These are phyloP conservation scores for Anguilla rostrata DNA, from an alignment of 2,113 vertebrate species.

Conservation along the genomic window DNA sequence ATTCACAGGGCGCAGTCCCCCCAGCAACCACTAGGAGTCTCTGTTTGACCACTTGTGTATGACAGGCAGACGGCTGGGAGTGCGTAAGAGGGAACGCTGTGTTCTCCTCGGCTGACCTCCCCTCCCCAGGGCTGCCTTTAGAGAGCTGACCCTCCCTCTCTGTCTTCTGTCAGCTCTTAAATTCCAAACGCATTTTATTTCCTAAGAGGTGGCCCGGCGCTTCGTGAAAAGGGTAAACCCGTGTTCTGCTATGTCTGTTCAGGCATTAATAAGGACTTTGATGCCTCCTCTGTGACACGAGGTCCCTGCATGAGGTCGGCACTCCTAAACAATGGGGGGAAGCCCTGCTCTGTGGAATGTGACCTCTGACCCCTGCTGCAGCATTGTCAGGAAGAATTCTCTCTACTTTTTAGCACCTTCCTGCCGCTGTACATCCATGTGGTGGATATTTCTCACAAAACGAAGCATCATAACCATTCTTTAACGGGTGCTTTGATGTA, in stretches of 20 bases:
- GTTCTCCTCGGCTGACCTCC: not conserved
- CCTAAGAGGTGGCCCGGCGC: not conserved
- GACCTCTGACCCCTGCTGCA: constrained; percentile 54
- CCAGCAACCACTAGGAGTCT: constrained; percentile 13
- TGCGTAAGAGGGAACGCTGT: not conserved
- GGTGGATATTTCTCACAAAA: too few species aligned
- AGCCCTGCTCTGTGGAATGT: constrained; percentile 66
- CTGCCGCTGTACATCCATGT: not conserved
- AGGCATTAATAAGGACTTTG: not conserved
- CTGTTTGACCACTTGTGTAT: not conserved
- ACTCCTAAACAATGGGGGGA: constrained; percentile 68
- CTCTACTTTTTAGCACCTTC: not conserved
- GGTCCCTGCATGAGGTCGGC: constrained; percentile 39
- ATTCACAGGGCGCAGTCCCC: not conserved
- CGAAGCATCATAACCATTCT: not conserved
- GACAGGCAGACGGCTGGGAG: not conserved
- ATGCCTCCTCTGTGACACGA: not conserved
- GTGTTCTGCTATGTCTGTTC: not conserved
- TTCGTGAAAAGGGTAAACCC: not conserved
- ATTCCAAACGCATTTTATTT: not conserved
- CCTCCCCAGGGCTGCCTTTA: not conserved
- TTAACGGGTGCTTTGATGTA: not conserved
- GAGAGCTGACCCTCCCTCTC: not conserved
- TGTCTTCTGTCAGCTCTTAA: not conserved
- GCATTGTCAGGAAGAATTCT: not conserved